Evolutionary conservation across 2,888 invertebrate species (phyloP).

Genomic region (Cryptocephalus primarius): DNA sequence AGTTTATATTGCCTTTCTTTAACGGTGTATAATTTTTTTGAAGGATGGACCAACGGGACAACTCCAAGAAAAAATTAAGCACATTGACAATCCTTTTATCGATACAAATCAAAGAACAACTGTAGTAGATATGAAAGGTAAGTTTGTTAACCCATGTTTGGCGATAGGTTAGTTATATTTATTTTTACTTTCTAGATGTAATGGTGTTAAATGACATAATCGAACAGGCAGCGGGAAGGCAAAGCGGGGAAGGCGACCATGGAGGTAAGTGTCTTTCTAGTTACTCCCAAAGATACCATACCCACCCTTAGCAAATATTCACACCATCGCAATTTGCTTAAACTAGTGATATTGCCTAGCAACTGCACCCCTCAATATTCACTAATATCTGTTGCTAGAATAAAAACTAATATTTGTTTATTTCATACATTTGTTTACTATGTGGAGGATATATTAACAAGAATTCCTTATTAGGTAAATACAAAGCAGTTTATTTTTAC

Average conservation of each 20-base stretch:
- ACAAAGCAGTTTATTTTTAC: slow-evolving; percentile 14
- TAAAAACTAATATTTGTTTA: slow-evolving; percentile 24
- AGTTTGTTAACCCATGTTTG: background rate
- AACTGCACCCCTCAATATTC: slow-evolving; percentile 14
- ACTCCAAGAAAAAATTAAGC: slow-evolving; percentile 75
- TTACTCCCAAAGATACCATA: background rate
- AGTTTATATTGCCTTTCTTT: no score
- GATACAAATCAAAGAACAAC: slow-evolving; percentile 74
- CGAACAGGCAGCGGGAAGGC: slow-evolving; percentile 86
- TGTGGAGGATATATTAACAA: slow-evolving; percentile 26
- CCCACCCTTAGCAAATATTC: background rate
- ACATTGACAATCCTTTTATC: slow-evolving; percentile 85
- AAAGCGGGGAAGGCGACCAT: slow-evolving; percentile 76
- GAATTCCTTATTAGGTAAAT: slow-evolving; percentile 27
- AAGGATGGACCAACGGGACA: slow-evolving; percentile 73
- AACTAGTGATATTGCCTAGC: slow-evolving; percentile 21
- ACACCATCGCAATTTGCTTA: slow-evolving; percentile 39
- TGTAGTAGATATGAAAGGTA: slow-evolving; percentile 79
- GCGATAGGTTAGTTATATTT: background rate
- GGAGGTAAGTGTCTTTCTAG: slow-evolving; percentile 56
- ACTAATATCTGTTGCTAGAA: slow-evolving; percentile 15
- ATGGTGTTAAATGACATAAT: slow-evolving; percentile 96
- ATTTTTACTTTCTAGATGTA: slow-evolving; percentile 58
- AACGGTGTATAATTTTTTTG: background rate
- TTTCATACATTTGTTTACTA: slow-evolving; percentile 22